These are phyloP conservation scores for Catagonus wagneri DNA, from an alignment of 2,113 vertebrate species.

Conservation along the genomic window DNA sequence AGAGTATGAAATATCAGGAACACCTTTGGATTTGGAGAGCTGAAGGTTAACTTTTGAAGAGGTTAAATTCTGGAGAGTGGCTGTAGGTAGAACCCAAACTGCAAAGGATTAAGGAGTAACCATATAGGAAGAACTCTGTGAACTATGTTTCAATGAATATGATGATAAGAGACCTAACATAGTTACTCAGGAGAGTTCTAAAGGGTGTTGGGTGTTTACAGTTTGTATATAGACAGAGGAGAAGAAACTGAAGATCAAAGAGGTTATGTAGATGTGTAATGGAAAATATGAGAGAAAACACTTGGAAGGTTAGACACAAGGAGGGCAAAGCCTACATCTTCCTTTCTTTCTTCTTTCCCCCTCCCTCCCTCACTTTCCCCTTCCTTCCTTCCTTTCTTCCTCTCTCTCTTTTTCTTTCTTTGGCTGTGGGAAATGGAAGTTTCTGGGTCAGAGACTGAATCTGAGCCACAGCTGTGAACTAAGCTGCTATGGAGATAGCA, in stretches of 20 bases:
- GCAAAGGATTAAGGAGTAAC: background rate
- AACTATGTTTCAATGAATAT: background rate
- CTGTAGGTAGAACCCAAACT: background rate
- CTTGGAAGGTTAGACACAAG: background rate
- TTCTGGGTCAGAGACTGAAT: too few relatives aligned
- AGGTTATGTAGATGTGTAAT: background rate
- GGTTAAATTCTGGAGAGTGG: background rate
- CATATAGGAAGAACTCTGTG: background rate
- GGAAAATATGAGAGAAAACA: background rate
- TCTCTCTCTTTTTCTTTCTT: too few relatives aligned
- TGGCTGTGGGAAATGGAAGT: too few relatives aligned
- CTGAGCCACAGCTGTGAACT: too few relatives aligned
- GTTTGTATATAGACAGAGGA: background rate
- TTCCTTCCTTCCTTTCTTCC: too few relatives aligned
- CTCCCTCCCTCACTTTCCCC: too few relatives aligned
- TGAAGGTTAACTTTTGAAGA: conserved; percentile 10
- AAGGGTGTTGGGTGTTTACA: background rate
- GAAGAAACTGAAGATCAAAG: background rate
- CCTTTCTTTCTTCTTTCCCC: too few relatives aligned
- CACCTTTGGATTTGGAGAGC: background rate
- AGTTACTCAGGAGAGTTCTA: background rate
- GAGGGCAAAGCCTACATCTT: background rate
- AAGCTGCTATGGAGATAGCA: too few relatives aligned
- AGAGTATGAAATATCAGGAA: background rate
- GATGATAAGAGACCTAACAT: background rate